Evolutionary conservation across 2,797 vertebrate genomes (phyloP), one percentile per base, ranked within the genome.

Genomic region (Oceanodroma leucorhoa): DNA sequence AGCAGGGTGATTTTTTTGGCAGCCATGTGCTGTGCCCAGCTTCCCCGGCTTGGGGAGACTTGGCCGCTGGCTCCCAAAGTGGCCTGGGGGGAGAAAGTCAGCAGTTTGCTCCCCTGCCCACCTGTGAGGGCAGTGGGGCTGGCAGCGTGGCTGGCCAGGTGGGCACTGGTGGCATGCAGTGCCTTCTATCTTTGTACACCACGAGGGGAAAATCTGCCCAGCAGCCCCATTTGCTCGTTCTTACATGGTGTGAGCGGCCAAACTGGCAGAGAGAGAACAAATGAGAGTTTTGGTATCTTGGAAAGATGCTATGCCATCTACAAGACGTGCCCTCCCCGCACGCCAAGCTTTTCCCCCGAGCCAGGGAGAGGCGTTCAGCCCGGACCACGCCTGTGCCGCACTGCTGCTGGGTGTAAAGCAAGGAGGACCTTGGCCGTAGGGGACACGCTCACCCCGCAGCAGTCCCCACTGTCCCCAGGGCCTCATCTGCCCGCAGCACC

Each of bases 321-420:
- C 32, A 45, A 61, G 55, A 36, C 0, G 0, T 45, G 48, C 15
- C 45, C 22, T 71, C 24, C 29, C 40, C 2, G 3, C 5, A 11
- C 1, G 3, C 67, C 45, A 40, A 10, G 51, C 16, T 61, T 21
- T 70, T 55, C 46, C n/a, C 50, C 38, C 41, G 84, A 65, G 45
- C 45, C 30, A 21, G 32, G 61, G 32, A 53, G 58, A 30, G 32
- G 38, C 0, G 0, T 48, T 54, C 20, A 11, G 57, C 62, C 29
- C 1, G 2, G 29, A 6, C n/a, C 7, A 4, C 0, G 7, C 70
- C 27, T 15, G 65, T 36, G 46, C 17, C 1, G 3, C 12, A 0
- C 10, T 0, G 1, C 48, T 53, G 17, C 57, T 70, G 43, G 38
- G 12, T 9, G 11, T 32, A 16, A 21, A 54, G 66, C 23, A 10